These are phyloP conservation scores for Malthinus seriepunctatus DNA, from an alignment of 2,888 invertebrate species.

Conservation along the genomic window DNA sequence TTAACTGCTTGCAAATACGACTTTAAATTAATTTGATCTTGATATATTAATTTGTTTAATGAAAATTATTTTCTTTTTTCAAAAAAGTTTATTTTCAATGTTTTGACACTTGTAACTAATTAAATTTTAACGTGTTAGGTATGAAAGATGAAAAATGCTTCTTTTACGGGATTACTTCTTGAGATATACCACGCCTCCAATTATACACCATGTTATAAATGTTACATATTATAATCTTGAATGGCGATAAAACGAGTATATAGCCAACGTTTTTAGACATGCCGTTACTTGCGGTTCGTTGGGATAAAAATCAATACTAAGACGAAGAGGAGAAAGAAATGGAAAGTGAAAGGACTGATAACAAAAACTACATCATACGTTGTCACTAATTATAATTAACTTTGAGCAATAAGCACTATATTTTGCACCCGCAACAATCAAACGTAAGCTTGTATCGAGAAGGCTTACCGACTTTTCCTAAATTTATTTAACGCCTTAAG, in stretches of 20 bases:
- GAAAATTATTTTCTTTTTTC: no score
- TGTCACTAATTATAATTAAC: slow-evolving; percentile 32
- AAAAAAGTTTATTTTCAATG: not conserved
- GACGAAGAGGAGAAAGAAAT: slow-evolving; percentile 43
- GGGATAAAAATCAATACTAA: slow-evolving; percentile 46
- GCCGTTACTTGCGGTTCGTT: slow-evolving; percentile 47
- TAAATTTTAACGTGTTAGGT: slow-evolving; percentile 11
- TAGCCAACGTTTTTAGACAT: slow-evolving; percentile 43
- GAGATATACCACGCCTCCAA: slow-evolving; percentile 42
- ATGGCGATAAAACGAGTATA: slow-evolving; percentile 13
- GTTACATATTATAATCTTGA: slow-evolving; percentile 14
- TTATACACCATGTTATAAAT: slow-evolving; percentile 18
- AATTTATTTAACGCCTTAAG: no score
- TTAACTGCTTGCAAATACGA: slow-evolving; percentile 43
- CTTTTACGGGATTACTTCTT: slow-evolving; percentile 44
- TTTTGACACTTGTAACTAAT: not conserved
- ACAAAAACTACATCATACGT: slow-evolving; percentile 33
- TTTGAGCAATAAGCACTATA: not conserved
- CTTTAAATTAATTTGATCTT: slow-evolving; percentile 38
- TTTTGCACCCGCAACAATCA: no score
- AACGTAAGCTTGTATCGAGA: no score
- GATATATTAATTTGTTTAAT: not conserved
- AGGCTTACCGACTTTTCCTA: no score
- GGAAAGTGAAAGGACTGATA: slow-evolving; percentile 43
- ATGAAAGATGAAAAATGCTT: slow-evolving; percentile 48